Percentiles rank a stretch among this genome's conserved stretches.
Conservation (phyloP, 2,113 vertebrate genomes). For the Collichthys lucidus region DNA sequence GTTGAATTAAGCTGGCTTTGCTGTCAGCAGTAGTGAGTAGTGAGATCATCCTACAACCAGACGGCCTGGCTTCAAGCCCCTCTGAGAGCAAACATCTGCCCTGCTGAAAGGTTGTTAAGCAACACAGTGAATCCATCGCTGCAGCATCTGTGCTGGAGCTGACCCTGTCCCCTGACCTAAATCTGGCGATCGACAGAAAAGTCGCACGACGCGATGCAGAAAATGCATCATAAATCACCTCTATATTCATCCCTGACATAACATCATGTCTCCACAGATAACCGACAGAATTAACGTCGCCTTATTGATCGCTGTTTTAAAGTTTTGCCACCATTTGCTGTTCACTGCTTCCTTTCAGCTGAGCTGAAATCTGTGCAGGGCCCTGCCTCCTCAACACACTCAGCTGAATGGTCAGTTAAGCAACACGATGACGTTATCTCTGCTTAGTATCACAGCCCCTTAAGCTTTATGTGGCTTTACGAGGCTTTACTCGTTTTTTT, state of each 20-base stretch:
- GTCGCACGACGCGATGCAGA: slow-evolving; percentile 19
- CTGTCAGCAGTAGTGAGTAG: slow-evolving; percentile 60
- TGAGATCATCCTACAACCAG: slow-evolving; percentile 73
- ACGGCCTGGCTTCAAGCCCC: slow-evolving; percentile 52
- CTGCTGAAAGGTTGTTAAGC: slow-evolving; percentile 63
- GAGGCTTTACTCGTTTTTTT: slow-evolving; percentile 42
- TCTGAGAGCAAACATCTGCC: slow-evolving; percentile 69
- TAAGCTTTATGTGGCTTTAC: slow-evolving; percentile 63
- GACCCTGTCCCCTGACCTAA: slow-evolving; percentile 72
- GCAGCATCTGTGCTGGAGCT: slow-evolving; percentile 63
- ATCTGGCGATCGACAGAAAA: slow-evolving; percentile 43
- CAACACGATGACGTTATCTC: slow-evolving; percentile 78
- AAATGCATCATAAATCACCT: not conserved
- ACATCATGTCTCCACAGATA: not conserved
- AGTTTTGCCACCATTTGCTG: not conserved
- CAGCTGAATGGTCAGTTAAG: slow-evolving; percentile 72
- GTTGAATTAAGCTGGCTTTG: slow-evolving; percentile 66
- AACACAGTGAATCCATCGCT: slow-evolving; percentile 39
- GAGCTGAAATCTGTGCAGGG: slow-evolving; percentile 44
- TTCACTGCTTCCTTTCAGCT: slow-evolving; percentile 18
- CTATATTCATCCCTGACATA: not conserved
- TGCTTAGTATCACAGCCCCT: slow-evolving; percentile 63
- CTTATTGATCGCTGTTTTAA: not conserved
- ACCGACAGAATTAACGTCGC: not conserved
- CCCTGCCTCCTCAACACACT: slow-evolving; percentile 57